Evolutionary conservation across 2,888 invertebrate species (phyloP).

Genomic region (Cancer borealis): DNA sequence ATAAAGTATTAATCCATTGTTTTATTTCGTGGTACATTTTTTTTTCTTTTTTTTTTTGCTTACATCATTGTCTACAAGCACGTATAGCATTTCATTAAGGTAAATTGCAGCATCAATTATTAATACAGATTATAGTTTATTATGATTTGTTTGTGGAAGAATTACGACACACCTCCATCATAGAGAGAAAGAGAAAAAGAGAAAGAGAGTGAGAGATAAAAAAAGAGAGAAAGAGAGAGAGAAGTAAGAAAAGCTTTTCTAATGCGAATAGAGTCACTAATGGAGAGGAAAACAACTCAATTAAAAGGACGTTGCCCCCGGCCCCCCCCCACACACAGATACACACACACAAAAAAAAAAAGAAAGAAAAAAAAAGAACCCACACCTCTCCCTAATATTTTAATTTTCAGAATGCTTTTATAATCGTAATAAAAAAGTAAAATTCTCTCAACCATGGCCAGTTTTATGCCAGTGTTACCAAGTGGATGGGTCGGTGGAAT

Average conservation of each 20-base stretch:
- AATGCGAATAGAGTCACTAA: not conserved
- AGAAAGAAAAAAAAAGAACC: not conserved
- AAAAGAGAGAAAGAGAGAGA: conserved; percentile 32
- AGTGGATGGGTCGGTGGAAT: not conserved
- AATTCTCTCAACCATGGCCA: not conserved
- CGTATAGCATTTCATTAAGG: not conserved
- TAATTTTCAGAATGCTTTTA: conserved; percentile 26
- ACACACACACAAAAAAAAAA: not conserved
- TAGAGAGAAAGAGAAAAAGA: conserved; percentile 22
- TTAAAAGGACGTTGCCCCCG: not conserved
- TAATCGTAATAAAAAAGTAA: conserved; percentile 19
- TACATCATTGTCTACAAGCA: not conserved
- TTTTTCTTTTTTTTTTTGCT: not conserved
- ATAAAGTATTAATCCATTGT: conserved; percentile 25
- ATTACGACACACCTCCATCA: not conserved
- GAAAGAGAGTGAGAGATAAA: conserved; percentile 26
- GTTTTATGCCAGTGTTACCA: not conserved
- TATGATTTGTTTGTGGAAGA: not conserved
- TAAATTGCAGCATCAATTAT: conserved; percentile 4
- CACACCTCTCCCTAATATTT: not conserved
- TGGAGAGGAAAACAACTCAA: conserved; percentile 12
- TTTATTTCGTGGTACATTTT: not conserved
- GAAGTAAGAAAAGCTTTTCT: not conserved
- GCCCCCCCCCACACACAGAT: no score
- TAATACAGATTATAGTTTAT: not conserved